phyloP scores from a whole-genome alignment of 2,113 vertebrate species.

The Tichodroma muraria region DNA sequence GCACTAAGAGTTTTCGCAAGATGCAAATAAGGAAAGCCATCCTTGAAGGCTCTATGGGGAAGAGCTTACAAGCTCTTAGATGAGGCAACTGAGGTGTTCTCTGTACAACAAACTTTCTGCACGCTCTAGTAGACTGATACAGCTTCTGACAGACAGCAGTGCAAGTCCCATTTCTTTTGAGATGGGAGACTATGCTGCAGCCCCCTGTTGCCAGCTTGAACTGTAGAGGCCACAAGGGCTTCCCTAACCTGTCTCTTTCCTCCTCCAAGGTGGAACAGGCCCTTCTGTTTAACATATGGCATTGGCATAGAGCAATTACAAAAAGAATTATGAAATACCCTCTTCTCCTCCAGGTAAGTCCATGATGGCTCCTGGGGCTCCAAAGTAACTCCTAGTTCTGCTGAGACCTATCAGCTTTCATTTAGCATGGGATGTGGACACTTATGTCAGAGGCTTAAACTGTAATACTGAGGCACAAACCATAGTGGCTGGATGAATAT shows the following conservation, averaged over 20 bases:
- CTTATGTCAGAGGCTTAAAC: neutral
- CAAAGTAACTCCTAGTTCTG: neutral
- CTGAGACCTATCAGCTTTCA: neutral
- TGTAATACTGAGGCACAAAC: neutral
- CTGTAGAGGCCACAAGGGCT: neutral
- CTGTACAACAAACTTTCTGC: neutral
- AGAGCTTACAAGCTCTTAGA: neutral
- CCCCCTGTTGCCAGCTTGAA: neutral
- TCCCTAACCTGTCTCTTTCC: neutral
- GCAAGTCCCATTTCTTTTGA: neutral
- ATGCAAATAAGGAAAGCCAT: neutral
- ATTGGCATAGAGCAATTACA: neutral
- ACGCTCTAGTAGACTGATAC: neutral
- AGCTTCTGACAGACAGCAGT: neutral
- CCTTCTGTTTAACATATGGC: neutral
- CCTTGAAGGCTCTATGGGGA: neutral
- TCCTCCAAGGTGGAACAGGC: neutral
- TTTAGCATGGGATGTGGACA: neutral
- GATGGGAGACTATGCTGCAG: neutral
- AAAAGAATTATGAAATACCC: neutral
- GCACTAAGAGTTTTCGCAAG: neutral
- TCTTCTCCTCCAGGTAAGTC: neutral
- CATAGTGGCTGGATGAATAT: neutral
- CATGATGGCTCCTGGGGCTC: neutral
- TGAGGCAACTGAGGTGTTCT: neutral